Base-by-base conservation (phyloP, 1,140 invertebrate species). In the Leguminivora glycinivorella region DNA sequence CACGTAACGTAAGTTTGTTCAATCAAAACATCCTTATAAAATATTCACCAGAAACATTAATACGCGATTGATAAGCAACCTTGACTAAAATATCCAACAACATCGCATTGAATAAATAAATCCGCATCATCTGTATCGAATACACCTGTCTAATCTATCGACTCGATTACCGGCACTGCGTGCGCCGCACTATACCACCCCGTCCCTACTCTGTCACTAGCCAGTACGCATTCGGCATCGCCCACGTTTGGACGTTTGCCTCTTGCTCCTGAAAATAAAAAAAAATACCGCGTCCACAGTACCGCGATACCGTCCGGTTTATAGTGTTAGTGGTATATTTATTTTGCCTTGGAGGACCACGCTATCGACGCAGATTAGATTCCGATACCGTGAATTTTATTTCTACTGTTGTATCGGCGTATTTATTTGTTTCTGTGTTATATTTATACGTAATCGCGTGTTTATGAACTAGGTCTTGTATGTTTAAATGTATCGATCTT, bases 131-230 rank as follows among this genome's bases (percentile, higher is more conserved):
- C 40, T 52, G 47, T 47, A 70, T 58, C 56, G 67, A 75, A 72
- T 75, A 56, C 70, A 72, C 58, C 75, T 74, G 69, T 75, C 31
- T 69, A 68, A 75, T 76, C 75, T 82, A 85, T 89, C 81, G 85
- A 84, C 77, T 89, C 84, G 81, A 86, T 85, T 84, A 74, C 75
- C 70, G 76, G 74, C 75, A 74, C 75, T 84, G 84, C 84, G 82
- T 83, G 84, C 81, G 81, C 89, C 78, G 70, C 89, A 85, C 86
- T 88, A 85, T 72, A 68, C 73, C 75, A 66, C 66, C 81, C 66
- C 70, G 67, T 79, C 83, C 82, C 83, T 82, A 83, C 58, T 63
- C 26, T 84, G 40, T 76, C 75, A 75, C 73, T 43, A 38, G 81
- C 80, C 72, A 89, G 87, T 89, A 85, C 86, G 88, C 86, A 82